These are phyloP conservation scores for Oreamnos americanus DNA, from an alignment of 2,113 vertebrate genomes.

Conservation along the genomic window DNA sequence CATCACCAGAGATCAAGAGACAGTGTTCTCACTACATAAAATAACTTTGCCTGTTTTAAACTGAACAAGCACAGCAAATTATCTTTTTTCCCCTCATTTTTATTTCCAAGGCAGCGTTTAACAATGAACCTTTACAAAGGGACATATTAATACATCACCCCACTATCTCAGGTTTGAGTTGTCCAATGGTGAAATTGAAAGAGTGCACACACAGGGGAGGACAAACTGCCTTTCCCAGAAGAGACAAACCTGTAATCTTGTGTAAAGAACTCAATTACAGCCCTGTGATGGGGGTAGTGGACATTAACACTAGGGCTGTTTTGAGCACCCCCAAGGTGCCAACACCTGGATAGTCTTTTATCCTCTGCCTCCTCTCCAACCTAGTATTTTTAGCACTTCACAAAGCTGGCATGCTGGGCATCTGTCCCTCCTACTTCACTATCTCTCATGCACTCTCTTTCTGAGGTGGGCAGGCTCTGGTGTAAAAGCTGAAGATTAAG, in stretches of 20 bases:
- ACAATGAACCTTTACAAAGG: constrained; percentile 22
- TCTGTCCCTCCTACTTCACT: constrained; percentile 24
- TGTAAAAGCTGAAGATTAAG: neutral
- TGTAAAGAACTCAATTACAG: constrained; percentile 43
- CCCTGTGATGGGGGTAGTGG: neutral
- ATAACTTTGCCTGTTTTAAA: constrained; percentile 6
- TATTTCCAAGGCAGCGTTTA: constrained; percentile 40
- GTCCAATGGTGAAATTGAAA: constrained; percentile 37
- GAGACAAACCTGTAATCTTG: constrained; percentile 40
- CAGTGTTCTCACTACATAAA: neutral
- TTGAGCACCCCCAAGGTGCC: neutral
- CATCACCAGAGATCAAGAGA: neutral
- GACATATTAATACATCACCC: constrained; percentile 31
- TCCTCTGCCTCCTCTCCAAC: neutral
- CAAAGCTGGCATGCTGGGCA: constrained; percentile 48
- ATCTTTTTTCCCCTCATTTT: neutral
- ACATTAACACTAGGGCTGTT: constrained; percentile 11
- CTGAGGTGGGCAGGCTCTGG: neutral
- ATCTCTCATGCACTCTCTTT: neutral
- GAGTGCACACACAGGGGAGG: neutral
- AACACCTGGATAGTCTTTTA: constrained; percentile 46
- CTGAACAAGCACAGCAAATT: constrained; percentile 24
- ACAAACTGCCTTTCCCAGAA: neutral
- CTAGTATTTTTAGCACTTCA: constrained; percentile 66
- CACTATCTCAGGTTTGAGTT: neutral